Evolutionary conservation across 2,113 vertebrate species (phyloP).

Genomic region (Rhabdornis inornatus): DNA sequence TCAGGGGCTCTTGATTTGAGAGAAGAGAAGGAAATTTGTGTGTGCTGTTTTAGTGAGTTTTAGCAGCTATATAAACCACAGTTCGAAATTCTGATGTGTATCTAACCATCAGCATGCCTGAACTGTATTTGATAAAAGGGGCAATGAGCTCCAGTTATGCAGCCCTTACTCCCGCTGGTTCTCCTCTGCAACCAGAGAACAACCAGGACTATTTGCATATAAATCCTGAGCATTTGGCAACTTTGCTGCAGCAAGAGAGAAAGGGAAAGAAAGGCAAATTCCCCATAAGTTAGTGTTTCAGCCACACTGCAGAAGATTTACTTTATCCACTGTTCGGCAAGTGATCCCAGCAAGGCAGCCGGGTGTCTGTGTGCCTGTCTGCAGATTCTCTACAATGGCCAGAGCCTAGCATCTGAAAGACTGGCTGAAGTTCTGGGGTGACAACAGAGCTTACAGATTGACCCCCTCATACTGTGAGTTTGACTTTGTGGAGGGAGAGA

Average conservation of each 20-base stretch:
- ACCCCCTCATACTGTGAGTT: not conserved
- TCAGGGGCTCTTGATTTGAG: conserved; percentile 31
- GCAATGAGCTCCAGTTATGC: conserved; percentile 16
- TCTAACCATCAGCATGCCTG: conserved; percentile 34
- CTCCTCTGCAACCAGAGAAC: not conserved
- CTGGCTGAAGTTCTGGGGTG: not conserved
- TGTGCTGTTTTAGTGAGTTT: conserved; percentile 47
- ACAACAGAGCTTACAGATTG: not conserved
- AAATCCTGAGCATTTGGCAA: not conserved
- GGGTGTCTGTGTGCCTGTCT: not conserved
- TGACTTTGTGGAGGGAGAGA: not conserved
- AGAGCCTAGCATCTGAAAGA: not conserved
- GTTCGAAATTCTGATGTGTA: conserved; percentile 43
- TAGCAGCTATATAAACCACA: conserved; percentile 45
- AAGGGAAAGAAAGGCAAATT: conserved; percentile 5
- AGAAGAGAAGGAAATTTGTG: conserved; percentile 44
- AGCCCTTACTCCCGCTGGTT: not conserved
- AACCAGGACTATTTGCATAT: not conserved
- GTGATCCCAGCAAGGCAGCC: not conserved
- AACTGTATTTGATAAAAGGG: conserved; percentile 19
- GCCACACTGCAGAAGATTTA: not conserved
- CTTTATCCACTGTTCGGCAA: not conserved
- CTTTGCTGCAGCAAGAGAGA: not conserved
- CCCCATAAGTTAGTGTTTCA: not conserved
- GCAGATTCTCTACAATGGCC: not conserved